These are phyloP conservation scores for Xenopus laevis DNA, from an alignment of 2,113 vertebrate genomes.

Conservation along the genomic window DNA sequence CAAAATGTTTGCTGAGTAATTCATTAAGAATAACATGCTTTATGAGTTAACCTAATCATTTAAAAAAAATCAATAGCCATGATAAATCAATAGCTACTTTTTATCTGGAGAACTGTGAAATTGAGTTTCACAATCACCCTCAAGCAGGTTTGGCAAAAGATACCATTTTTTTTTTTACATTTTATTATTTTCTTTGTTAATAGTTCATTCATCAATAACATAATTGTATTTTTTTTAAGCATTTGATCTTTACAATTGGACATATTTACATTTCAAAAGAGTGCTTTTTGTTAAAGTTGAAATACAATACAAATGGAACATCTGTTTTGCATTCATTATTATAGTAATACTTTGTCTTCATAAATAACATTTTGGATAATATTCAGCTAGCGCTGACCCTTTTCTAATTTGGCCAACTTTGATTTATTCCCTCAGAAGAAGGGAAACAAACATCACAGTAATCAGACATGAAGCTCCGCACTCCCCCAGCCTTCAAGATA, in stretches of 20 bases:
- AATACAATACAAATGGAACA: slow-evolving; percentile 28
- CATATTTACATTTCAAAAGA: slow-evolving; percentile 43
- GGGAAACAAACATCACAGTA: slow-evolving; percentile 31
- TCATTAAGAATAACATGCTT: slow-evolving; percentile 38
- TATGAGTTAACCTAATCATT: slow-evolving; percentile 44
- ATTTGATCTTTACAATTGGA: slow-evolving; percentile 30
- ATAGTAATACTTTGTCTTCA: slow-evolving; percentile 40
- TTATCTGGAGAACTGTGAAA: slow-evolving; percentile 33
- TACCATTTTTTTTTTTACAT: background rate
- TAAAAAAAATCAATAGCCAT: slow-evolving; percentile 41
- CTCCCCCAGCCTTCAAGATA: slow-evolving; percentile 13
- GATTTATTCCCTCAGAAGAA: slow-evolving; percentile 31
- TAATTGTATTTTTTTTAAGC: slow-evolving; percentile 36
- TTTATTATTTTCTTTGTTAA: background rate
- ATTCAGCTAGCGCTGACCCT: slow-evolving; percentile 29
- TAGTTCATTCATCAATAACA: slow-evolving; percentile 10
- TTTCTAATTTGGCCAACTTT: slow-evolving; percentile 33
- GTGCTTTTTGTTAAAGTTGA: slow-evolving; percentile 33
- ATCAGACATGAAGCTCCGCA: slow-evolving; percentile 31
- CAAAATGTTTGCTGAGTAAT: slow-evolving; percentile 44
- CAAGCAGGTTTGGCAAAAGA: slow-evolving; percentile 22
- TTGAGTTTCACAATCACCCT: slow-evolving; percentile 24
- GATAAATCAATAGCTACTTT: slow-evolving; percentile 45
- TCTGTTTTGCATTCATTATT: slow-evolving; percentile 39
- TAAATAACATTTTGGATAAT: slow-evolving; percentile 42